Conservation (phyloP, 1,140 invertebrate species). For the Scaptomyza pallida region DNA sequence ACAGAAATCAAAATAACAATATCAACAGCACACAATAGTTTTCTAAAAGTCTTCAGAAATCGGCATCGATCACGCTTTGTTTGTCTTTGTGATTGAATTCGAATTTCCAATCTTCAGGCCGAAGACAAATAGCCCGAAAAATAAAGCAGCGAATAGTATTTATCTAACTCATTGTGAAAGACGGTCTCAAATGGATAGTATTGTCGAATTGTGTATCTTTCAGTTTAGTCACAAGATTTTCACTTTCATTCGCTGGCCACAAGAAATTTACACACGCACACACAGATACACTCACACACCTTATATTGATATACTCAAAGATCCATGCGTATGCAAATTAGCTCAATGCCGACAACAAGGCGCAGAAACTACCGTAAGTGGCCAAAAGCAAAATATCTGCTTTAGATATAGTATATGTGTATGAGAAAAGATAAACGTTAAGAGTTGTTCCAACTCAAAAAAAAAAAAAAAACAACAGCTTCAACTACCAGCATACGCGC, state of each 20-base stretch:
- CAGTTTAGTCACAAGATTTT: slow-evolving; percentile 65
- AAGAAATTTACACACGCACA: slow-evolving; percentile 21
- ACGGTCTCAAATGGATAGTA: slow-evolving; percentile 48
- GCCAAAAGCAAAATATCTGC: slow-evolving; percentile 70
- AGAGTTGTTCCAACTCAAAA: slow-evolving; percentile 19
- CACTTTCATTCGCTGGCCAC: slow-evolving; percentile 66
- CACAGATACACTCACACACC: background rate
- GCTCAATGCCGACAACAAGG: slow-evolving; percentile 61
- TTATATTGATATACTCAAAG: background rate
- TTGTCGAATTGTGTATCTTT: slow-evolving; percentile 53
- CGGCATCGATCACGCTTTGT: slow-evolving; percentile 41
- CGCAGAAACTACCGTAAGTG: slow-evolving; percentile 73
- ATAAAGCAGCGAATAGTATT: slow-evolving; percentile 45
- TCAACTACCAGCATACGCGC: slow-evolving; percentile 41
- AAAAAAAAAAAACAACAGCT: slow-evolving; percentile 25
- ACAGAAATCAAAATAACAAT: background rate
- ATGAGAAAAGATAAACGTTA: slow-evolving; percentile 50
- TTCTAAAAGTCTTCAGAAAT: slow-evolving; percentile 40
- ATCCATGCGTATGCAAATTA: slow-evolving; percentile 76
- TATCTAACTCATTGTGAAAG: slow-evolving; percentile 57
- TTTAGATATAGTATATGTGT: slow-evolving; percentile 52
- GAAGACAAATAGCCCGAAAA: slow-evolving; percentile 29
- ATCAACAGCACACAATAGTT: slow-evolving; percentile 42
- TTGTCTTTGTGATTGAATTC: slow-evolving; percentile 52
- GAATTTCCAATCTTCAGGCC: slow-evolving; percentile 31